Percentiles rank a stretch among this genome's conserved stretches.
Conservation (phyloP, 2,888 invertebrate species). For the Epirrhoe tristata region DNA sequence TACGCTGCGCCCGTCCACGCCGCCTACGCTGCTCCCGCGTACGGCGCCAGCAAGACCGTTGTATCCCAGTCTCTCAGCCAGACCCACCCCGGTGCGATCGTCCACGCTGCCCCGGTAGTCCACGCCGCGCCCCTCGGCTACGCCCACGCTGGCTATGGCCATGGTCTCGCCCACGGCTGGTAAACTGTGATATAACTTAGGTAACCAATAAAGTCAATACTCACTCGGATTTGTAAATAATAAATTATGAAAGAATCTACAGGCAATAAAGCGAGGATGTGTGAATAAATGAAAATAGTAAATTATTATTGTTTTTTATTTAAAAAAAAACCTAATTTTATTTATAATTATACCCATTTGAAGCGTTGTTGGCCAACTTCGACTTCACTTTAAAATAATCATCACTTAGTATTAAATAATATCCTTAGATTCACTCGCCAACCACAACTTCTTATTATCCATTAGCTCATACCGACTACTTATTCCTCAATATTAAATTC, state of each 20-base stretch:
- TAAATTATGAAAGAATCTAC: constrained; percentile 67
- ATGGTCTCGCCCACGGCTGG: constrained; percentile 69
- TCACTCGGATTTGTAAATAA: constrained; percentile 77
- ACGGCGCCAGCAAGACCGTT: constrained; percentile 53
- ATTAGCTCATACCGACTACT: neutral
- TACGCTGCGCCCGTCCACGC: constrained; percentile 51
- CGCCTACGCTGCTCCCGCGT: constrained; percentile 50
- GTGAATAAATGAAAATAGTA: constrained; percentile 80
- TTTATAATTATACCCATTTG: too few relatives aligned
- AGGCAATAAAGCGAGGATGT: constrained; percentile 79
- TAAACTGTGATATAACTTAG: constrained; percentile 78
- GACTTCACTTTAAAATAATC: neutral
- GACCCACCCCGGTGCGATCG: constrained; percentile 64
- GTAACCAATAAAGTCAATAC: constrained; percentile 77
- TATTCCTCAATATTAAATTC: too few relatives aligned
- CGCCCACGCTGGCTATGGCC: constrained; percentile 49
- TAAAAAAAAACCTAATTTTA: neutral
- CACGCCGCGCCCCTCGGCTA: constrained; percentile 50
- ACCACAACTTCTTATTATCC: neutral
- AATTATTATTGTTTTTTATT: constrained; percentile 40
- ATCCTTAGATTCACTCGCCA: neutral
- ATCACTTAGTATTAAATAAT: neutral
- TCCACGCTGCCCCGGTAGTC: constrained; percentile 52
- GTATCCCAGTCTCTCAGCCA: constrained; percentile 52
- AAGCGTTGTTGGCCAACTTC: neutral